A percentile compares a stretch with the other conserved stretches of the same genome.
Evolutionary conservation across 2,888 invertebrate genomes (phyloP).

Genomic region (Odontocerum albicorne): DNA sequence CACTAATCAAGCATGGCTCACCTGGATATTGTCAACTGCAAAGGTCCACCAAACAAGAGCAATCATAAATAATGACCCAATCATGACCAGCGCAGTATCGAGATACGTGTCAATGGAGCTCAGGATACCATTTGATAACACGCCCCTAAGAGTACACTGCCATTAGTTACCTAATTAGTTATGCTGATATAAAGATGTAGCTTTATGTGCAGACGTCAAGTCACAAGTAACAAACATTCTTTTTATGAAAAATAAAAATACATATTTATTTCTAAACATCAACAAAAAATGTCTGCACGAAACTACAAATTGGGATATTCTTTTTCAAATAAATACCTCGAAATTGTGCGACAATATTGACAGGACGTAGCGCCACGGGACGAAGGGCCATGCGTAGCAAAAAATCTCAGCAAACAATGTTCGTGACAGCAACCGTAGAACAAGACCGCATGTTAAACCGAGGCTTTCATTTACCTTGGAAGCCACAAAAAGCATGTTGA

Average conservation of each 20-base stretch:
- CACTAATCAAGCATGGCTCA: constrained; percentile 39
- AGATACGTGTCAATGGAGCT: too few relatives aligned
- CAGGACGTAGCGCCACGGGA: constrained; percentile 19
- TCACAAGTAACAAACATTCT: too few relatives aligned
- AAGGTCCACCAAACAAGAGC: constrained; percentile 42
- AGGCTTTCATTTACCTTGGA: constrained; percentile 9
- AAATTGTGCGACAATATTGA: constrained; percentile 30
- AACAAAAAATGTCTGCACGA: not conserved
- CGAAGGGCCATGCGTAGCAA: constrained; percentile 10
- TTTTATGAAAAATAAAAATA: too few relatives aligned
- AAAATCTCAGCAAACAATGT: constrained; percentile 11
- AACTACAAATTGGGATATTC: constrained; percentile 4
- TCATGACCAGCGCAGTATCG: too few relatives aligned
- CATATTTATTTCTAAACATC: too few relatives aligned
- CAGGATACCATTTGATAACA: too few relatives aligned
- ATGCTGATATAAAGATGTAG: too few relatives aligned
- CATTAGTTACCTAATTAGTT: too few relatives aligned
- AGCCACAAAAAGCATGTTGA: constrained; percentile 21
- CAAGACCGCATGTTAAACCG: constrained; percentile 8
- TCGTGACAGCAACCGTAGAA: constrained; percentile 20
- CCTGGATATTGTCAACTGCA: constrained; percentile 44
- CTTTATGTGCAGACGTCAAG: too few relatives aligned
- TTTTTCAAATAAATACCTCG: constrained; percentile 33
- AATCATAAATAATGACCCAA: constrained; percentile 30
- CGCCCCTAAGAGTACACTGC: too few relatives aligned